Evolutionary conservation across 2,113 vertebrate species (phyloP), one percentile per base, ranked within the genome.

Genomic region (Cryptotis parvus): DNA sequence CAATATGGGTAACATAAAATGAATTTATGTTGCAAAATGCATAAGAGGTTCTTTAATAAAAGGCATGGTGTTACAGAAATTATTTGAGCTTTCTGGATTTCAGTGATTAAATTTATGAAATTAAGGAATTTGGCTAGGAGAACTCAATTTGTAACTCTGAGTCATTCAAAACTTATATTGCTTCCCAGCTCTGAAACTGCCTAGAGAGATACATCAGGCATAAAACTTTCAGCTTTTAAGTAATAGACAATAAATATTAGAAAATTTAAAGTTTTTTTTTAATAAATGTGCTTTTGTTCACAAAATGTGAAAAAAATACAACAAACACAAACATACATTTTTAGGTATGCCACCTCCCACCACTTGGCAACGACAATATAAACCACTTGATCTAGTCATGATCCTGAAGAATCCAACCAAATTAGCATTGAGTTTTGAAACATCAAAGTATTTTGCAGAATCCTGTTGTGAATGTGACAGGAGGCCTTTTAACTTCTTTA

Each of bases 261-360:
- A 97, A 96, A 96, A 96, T 96, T 96, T 91, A 95, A 92, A 95
- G 93, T 97, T 98, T 98, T 98, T 97, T 98, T 98, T 98, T 98
- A 98, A 98, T 98, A 98, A 98, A 97, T 98, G 97, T 97, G 96
- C 97, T 98, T 58, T 97, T 97, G 96, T 97, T 98, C 97, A 97
- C 97, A 98, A 97, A 97, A 95, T 97, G 97, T 98, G 97, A 98
- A 97, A 97, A n/a, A 95, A 97, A 97, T 97, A 98, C 97, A 98
- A 97, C 96, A 97, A 97, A 98, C 97, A 96, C 95, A 91, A 97
- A 96, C 93, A 96, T 95, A 96, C 76, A 79, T 95, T 97, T 97
- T 96, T 83, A 95, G 92, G 83, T 95, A 95, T 94, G 92, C 52
- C 95, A 96, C 78, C 95, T 93, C 33, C 94, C 91, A 95, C 94